These are phyloP conservation scores for Dryobotodes eremita DNA, from an alignment of 2,888 invertebrate species.

Conservation along the genomic window DNA sequence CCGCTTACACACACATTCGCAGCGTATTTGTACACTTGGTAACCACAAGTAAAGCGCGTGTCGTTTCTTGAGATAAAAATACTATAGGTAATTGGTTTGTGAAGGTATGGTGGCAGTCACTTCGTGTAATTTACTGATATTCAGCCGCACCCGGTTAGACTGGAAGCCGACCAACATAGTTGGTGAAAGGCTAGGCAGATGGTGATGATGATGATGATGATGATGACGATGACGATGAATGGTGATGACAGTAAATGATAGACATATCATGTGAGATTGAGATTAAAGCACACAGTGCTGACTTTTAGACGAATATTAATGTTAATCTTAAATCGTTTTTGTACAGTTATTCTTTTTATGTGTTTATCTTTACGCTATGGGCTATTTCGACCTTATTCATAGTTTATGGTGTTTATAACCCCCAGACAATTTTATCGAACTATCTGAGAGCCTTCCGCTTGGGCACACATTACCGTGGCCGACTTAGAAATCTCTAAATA, in stretches of 20 bases:
- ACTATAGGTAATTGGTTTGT: not conserved
- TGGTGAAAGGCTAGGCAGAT: conserved; percentile 25
- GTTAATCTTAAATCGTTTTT: conserved; percentile 47
- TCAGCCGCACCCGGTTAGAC: conserved; percentile 12
- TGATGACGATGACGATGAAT: not conserved
- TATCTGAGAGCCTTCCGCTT: too few relatives aligned
- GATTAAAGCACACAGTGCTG: conserved; percentile 63
- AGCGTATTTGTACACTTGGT: too few relatives aligned
- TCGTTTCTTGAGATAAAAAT: too few relatives aligned
- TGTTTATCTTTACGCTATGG: conserved; percentile 12
- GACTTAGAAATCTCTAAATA: too few relatives aligned
- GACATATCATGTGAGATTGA: conserved; percentile 62
- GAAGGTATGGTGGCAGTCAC: not conserved
- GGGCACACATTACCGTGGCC: too few relatives aligned
- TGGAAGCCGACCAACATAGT: conserved; percentile 39
- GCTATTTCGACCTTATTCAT: conserved; percentile 13
- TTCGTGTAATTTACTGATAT: conserved; percentile 12
- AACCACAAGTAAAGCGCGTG: too few relatives aligned
- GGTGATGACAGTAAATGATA: conserved; percentile 24
- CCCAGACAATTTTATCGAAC: too few relatives aligned
- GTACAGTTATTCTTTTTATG: conserved; percentile 36
- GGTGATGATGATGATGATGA: conserved; percentile 7
- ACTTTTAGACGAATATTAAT: conserved; percentile 57
- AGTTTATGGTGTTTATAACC: not conserved
- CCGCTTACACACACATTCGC: too few relatives aligned